These are phyloP conservation scores for Procapra przewalskii DNA, from an alignment of 2,113 vertebrate genomes.

Conservation along the genomic window DNA sequence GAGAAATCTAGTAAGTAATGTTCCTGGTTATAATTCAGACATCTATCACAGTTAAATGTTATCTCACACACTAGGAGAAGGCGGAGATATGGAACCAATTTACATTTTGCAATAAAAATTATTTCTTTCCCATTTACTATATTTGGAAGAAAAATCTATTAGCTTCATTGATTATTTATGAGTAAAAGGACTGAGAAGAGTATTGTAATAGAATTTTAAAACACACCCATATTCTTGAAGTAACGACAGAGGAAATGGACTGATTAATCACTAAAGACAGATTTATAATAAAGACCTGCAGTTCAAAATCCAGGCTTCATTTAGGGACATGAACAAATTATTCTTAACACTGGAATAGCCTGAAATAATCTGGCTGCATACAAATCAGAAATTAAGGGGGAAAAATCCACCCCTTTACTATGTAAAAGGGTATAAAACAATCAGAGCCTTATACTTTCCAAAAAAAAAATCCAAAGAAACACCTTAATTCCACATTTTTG, in stretches of 20 bases:
- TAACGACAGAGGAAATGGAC: slow-evolving; percentile 4
- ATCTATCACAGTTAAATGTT: slow-evolving; percentile 37
- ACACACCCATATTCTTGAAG: slow-evolving; percentile 21
- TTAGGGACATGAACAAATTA: slow-evolving; percentile 32
- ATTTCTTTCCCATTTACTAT: slow-evolving; percentile 30
- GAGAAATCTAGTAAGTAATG: slow-evolving; percentile 49
- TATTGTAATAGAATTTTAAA: slow-evolving; percentile 62
- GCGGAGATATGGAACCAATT: slow-evolving; percentile 30
- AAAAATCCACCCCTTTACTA: accelerated
- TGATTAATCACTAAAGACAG: slow-evolving; percentile 40
- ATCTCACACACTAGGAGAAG: slow-evolving; percentile 34
- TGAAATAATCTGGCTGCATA: slow-evolving; percentile 15
- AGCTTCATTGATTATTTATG: slow-evolving; percentile 56
- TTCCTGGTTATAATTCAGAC: slow-evolving; percentile 62
- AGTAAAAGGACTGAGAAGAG: neutral
- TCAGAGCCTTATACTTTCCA: neutral
- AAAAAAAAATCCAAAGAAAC: neutral
- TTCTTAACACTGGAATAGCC: neutral
- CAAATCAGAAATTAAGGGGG: neutral
- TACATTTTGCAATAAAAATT: slow-evolving; percentile 57
- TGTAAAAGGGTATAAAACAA: neutral
- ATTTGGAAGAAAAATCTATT: slow-evolving; percentile 40
- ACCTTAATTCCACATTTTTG: neutral
- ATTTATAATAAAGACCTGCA: neutral
- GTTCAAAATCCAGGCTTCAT: slow-evolving; percentile 28